Percentiles rank a stretch among this genome's conserved stretches.
Evolutionary conservation across 64 coral and sea anemone species (phyloP).

Genomic region (Pocillopora verrucosa): DNA sequence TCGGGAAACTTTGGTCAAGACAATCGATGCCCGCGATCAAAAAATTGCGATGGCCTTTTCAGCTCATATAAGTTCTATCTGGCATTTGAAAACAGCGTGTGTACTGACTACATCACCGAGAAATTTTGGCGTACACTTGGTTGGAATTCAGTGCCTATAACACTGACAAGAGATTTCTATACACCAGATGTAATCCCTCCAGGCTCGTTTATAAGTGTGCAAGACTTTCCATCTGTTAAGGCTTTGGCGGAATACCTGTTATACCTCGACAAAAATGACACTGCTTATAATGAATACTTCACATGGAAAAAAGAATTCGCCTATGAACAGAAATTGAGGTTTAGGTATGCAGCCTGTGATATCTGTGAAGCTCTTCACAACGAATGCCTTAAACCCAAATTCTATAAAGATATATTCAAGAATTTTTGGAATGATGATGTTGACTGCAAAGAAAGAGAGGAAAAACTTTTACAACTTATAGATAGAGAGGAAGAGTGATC

Average conservation of each 20-base stretch:
- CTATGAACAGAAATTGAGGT: background rate
- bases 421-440: background rate
- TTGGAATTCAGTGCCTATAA: background rate
- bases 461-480: background rate
- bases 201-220: background rate
- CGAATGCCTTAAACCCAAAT: background rate
- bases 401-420: background rate
- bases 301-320: background rate
- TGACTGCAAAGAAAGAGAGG: background rate
- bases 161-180: background rate
- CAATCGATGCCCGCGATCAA: background rate
- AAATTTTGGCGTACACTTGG: background rate
- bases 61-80: background rate
- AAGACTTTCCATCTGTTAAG: constrained; percentile 17
- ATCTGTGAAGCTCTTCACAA: background rate
- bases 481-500: background rate
- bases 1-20: background rate
- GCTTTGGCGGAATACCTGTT: background rate
- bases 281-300: constrained; percentile 8
- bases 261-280: background rate
- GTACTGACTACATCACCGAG: constrained; percentile 13
- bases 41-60: background rate
- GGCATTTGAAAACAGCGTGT: constrained; percentile 3
- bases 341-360: background rate
- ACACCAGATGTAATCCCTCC: background rate